Evolutionary conservation across 2,888 invertebrate genomes (phyloP).

Genomic region (Cephus spinipes): DNA sequence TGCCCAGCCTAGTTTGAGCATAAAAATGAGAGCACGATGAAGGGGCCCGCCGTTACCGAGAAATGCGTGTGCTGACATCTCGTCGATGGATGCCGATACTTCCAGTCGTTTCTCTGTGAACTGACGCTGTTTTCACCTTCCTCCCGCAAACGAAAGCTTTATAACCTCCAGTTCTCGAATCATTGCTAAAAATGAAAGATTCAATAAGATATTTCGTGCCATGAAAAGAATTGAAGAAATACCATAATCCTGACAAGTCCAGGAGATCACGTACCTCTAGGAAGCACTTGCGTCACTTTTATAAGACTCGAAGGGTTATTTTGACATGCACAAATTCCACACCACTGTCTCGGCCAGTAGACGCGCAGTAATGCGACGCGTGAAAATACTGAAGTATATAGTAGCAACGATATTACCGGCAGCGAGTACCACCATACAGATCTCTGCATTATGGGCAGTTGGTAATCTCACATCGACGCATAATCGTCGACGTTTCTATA

Average conservation of each 20-base stretch:
- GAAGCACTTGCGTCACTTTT: background rate
- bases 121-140: slow-evolving; percentile 15
- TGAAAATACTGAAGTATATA: background rate
- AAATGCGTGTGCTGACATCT: slow-evolving; percentile 48
- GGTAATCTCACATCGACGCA: background rate
- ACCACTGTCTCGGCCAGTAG: background rate
- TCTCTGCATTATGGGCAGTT: background rate
- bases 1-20: slow-evolving; percentile 79
- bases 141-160: slow-evolving; percentile 9
- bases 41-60: slow-evolving; percentile 62
- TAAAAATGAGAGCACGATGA: slow-evolving; percentile 72
- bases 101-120: background rate
- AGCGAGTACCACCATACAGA: background rate
- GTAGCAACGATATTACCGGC: background rate
- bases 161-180: background rate
- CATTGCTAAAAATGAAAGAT: slow-evolving; percentile 6
- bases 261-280: background rate
- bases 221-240: background rate
- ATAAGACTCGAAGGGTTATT: background rate
- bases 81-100: slow-evolving; percentile 26
- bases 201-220: background rate
- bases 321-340: background rate
- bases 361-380: background rate
- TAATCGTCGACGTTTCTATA: background rate
- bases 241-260: background rate